Evolutionary conservation across 2,797 vertebrate species (phyloP).

Genomic region (Decapterus maruadsi): DNA sequence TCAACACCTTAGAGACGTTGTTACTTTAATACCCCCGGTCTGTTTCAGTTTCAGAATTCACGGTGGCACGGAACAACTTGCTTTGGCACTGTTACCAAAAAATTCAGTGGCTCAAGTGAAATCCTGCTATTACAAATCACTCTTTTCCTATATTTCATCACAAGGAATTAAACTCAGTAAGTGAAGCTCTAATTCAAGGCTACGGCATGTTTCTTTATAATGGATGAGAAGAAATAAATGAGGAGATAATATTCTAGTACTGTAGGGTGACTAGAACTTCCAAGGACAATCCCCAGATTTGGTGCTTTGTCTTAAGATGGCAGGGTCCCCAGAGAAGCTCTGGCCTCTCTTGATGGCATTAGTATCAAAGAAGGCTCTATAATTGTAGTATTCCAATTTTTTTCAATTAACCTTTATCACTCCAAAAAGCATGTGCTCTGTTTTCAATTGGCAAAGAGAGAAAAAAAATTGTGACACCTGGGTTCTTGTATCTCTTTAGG

Average conservation of each 20-base stretch:
- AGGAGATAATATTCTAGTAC: slow-evolving; percentile 22
- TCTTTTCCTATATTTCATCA: not conserved
- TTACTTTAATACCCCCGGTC: not conserved
- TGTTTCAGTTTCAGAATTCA: not conserved
- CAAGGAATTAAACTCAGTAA: slow-evolving; percentile 7
- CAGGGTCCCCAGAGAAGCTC: slow-evolving; percentile 5
- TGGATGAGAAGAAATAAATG: slow-evolving; percentile 10
- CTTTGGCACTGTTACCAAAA: not conserved
- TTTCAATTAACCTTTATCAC: not conserved
- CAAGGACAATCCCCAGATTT: slow-evolving; percentile 15
- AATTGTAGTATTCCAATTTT: not conserved
- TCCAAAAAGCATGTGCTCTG: not conserved
- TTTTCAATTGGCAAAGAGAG: not conserved
- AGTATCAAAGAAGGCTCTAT: not conserved
- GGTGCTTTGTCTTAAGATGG: slow-evolving; percentile 26
- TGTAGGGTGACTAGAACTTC: slow-evolving; percentile 17
- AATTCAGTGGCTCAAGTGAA: not conserved
- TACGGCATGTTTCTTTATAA: slow-evolving; percentile 5
- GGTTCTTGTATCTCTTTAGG: not conserved
- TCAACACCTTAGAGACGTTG: not conserved
- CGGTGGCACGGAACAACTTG: not conserved
- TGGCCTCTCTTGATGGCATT: slow-evolving; percentile 10
- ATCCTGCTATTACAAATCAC: not conserved
- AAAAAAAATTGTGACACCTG: not conserved
- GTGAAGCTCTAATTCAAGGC: not conserved